Evolutionary conservation across 30 jellyfish, hydroid and myxozoan species (phyloP), one percentile per base, ranked within the genome.

Genomic region (Aurelia sp.): DNA sequence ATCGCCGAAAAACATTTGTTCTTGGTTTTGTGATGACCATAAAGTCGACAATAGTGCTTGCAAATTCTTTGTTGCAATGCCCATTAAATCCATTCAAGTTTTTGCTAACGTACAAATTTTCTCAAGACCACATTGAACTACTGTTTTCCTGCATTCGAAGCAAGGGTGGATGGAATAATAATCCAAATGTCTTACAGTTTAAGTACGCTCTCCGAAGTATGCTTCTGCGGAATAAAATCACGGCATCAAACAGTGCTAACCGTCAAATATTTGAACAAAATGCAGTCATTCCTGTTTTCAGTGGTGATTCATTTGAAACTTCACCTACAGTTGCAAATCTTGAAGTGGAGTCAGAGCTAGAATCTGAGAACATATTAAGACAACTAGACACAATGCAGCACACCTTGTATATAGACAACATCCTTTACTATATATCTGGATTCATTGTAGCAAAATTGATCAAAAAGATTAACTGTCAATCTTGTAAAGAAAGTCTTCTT

Each of bases 181-280:
- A 65, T 79, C 90, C 71, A 4, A 62, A 63, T 64, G 67, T 55
- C 20, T 44, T 79, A 64, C 77, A 81, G 85, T 41, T 79, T 53
- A 12, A 53, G 33, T 27, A 27, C 33, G 2, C 33, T 27, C 33
- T 27, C 33, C 65, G 81, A 63, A 62, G 73, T 62, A 79, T 44
- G 90, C 90, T 35, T 47, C 66, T 35, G 18, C 33, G 33, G 82
- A 50, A 79, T 40, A 62, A 66, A 61, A 67, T 65, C 58, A 79
- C 90, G 40, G 90, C 82, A n/a, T 79, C 72, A 21, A 67, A 79
- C 27, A 79, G 73, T 79, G 90, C 82, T 35, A 62, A 62, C 82
- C 62, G 90, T 60, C 82, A 79, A 9, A 62, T 63, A 3, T 79
- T 59, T 76, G 76, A 76, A 62, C 77, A 76, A 53, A 76, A 37